These are phyloP conservation scores for Keiferia lycopersicella DNA, from an alignment of 2,888 invertebrate species.

Conservation along the genomic window DNA sequence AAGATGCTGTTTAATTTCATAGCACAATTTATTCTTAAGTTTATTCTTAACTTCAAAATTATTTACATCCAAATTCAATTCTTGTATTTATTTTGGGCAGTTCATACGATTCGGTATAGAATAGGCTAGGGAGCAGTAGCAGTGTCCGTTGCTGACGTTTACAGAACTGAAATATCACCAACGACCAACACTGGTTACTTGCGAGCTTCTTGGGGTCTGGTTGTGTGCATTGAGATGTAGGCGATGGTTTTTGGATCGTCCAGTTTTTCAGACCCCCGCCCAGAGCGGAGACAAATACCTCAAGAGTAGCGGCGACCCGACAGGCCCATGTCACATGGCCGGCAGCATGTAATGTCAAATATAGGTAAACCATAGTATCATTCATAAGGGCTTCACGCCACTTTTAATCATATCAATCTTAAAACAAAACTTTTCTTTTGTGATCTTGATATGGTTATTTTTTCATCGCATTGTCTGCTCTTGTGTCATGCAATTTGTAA, in stretches of 20 bases:
- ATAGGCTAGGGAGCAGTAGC: slow-evolving; percentile 56
- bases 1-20: slow-evolving; percentile 49
- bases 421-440: slow-evolving; percentile 42
- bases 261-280: slow-evolving; percentile 81
- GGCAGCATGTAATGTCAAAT: slow-evolving; percentile 73
- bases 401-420: slow-evolving; percentile 62
- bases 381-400: slow-evolving; percentile 75
- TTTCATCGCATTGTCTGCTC: slow-evolving; percentile 49
- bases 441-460: slow-evolving; percentile 63
- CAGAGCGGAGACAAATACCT: slow-evolving; percentile 75
- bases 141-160: slow-evolving; percentile 79
- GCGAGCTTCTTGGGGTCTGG: slow-evolving; percentile 62
- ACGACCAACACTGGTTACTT: slow-evolving; percentile 72
- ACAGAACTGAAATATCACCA: slow-evolving; percentile 72
- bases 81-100: slow-evolving; percentile 57
- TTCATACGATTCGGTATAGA: slow-evolving; percentile 59
- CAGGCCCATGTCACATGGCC: slow-evolving; percentile 75
- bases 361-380: slow-evolving; percentile 82
- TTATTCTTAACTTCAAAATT: neutral
- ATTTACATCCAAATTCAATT: slow-evolving; percentile 53
- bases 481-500: slow-evolving; percentile 10
- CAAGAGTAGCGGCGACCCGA: slow-evolving; percentile 70
- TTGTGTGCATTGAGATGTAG: slow-evolving; percentile 76
- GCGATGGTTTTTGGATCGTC: slow-evolving; percentile 81
- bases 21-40: neutral